Base-by-base conservation (phyloP, 2,797 vertebrate species). In the Sebastes variabilis region DNA sequence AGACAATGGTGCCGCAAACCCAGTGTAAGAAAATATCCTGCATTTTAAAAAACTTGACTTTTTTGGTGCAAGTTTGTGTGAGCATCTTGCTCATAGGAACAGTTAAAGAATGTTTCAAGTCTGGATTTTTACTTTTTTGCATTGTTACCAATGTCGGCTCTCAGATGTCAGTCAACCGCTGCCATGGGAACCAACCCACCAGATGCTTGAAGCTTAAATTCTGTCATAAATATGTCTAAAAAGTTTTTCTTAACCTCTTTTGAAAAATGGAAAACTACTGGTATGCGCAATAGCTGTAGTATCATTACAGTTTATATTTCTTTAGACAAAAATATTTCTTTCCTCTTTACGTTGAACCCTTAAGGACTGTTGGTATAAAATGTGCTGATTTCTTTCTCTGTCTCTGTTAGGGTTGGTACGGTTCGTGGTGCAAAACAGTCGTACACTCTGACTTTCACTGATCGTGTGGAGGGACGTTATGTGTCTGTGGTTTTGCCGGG, bases 401-500 rank as follows among this genome's bases (percentile, higher is more conserved):
- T 52, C 14, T 77, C 58, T 79, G 3, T 58, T 16, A 89, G 84
- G n/a, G 77, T 4, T 24, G 61, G n/a, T 8, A 42, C 2, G 2
- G 38, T 85, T 59, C 0, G 9, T 29, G 3, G 0, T 1, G 0
- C 1, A 24, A 68, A 27, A 0, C 0, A 3, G 1, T 6, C 27
- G 0, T 1, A 11, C 11, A 46, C 5, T 4, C 2, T 61, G 30
- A 58, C 5, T 20, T 46, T 87, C 16, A 32, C 14, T 8, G 2
- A 56, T 2, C 16, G 0, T 3, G 74, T 84, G 68, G 77, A 75
- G 8, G 89, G 89, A 49, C 89, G 83, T 6, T 82, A 87, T 0
- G 85, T 90, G 30, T 79, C 66, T 25, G 18, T 90, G 79, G 1
- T 9, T 29, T 1, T 89, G 2, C 66, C 54, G 2, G 72, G 87